phyloP scores from a whole-genome alignment of 2,888 invertebrate species.

The Athrips mouffetella region DNA sequence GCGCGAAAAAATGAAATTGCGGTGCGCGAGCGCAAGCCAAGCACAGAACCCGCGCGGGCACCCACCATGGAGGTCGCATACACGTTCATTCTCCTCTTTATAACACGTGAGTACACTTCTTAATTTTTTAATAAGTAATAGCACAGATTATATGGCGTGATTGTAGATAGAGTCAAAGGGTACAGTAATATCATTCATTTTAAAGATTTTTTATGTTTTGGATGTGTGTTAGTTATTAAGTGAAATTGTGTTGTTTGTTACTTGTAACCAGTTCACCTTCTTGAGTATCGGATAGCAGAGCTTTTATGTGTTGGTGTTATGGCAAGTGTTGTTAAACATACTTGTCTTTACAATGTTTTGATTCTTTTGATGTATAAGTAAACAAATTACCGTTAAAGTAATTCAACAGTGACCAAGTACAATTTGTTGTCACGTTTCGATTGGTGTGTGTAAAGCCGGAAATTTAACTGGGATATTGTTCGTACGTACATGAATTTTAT shows the following conservation, averaged over 20 bases:
- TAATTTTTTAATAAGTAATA: too few species aligned
- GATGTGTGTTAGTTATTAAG: neutral
- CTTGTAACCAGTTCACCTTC: neutral
- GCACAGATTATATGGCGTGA: too few species aligned
- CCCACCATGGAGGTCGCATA: conserved; percentile 53
- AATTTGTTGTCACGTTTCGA: too few species aligned
- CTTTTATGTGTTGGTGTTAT: neutral
- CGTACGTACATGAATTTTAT: too few species aligned
- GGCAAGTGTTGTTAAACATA: neutral
- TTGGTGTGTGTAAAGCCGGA: too few species aligned
- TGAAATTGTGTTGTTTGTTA: neutral
- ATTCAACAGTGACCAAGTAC: too few species aligned
- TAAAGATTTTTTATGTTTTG: neutral
- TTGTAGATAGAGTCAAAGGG: too few species aligned
- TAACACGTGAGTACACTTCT: conserved; percentile 57
- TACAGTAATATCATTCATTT: neutral
- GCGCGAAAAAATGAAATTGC: conserved; percentile 3
- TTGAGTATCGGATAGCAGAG: neutral
- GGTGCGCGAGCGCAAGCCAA: neutral
- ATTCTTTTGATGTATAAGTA: too few species aligned
- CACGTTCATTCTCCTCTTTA: conserved; percentile 52
- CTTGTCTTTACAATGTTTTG: too few species aligned
- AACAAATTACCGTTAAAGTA: too few species aligned
- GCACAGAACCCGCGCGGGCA: conserved; percentile 27
- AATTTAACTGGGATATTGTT: too few species aligned